Evolutionary conservation across 2,797 vertebrate genomes (phyloP).

Genomic region (Heliangelus exortis): DNA sequence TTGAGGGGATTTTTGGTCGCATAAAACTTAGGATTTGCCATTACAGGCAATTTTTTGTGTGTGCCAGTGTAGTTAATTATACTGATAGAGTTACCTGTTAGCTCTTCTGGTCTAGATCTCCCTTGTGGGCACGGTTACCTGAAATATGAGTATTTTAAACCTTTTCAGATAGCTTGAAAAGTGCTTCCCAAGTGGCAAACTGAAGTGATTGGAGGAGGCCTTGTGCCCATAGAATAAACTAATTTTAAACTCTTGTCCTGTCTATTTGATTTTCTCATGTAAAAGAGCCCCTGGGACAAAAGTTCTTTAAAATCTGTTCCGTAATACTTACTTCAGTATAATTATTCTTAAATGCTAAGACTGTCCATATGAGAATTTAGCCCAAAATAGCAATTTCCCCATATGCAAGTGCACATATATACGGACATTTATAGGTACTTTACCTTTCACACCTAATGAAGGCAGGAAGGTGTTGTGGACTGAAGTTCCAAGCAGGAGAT

Average conservation of each 20-base stretch:
- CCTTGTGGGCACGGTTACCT: not conserved
- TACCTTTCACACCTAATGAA: not conserved
- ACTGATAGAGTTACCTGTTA: not conserved
- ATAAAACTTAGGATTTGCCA: not conserved
- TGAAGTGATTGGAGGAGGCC: not conserved
- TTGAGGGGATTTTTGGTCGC: not conserved
- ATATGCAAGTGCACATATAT: not conserved
- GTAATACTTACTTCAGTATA: constrained; percentile 27
- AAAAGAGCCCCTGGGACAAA: constrained; percentile 15
- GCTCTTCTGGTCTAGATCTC: not conserved
- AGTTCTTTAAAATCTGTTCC: not conserved
- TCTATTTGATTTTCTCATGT: constrained; percentile 3
- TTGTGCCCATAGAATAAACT: not conserved
- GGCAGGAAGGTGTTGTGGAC: not conserved
- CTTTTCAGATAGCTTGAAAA: constrained; percentile 24
- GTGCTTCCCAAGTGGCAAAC: constrained; percentile 4
- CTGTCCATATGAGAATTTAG: not conserved
- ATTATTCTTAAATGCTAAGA: constrained; percentile 20
- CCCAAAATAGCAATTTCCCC: not conserved
- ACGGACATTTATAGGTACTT: not conserved
- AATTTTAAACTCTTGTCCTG: constrained; percentile 21
- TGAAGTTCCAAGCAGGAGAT: not conserved
- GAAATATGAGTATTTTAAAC: not conserved
- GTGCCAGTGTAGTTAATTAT: not conserved
- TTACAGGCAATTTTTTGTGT: not conserved